Conservation (phyloP, 2,113 vertebrate genomes). For the Catharus minimus region DNA sequence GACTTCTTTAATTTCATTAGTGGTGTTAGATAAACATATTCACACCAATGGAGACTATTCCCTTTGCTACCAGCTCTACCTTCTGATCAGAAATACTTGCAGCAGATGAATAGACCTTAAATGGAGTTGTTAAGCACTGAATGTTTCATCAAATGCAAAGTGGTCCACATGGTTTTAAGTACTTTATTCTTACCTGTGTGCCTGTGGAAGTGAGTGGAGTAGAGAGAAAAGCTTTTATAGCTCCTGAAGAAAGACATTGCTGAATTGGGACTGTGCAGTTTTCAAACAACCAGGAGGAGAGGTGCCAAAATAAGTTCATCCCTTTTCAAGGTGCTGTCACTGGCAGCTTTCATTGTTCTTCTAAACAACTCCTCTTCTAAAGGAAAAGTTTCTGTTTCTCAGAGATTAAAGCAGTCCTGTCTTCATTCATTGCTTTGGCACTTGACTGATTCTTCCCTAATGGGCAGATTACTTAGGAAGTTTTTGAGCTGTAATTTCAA, state of each 20-base stretch:
- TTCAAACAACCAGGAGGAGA: slow-evolving; percentile 27
- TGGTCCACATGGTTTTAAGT: background rate
- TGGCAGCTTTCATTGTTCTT: slow-evolving; percentile 56
- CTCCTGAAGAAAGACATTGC: slow-evolving; percentile 14
- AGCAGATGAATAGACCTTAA: slow-evolving; percentile 19
- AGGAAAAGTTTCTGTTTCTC: slow-evolving; percentile 46
- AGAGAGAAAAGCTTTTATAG: slow-evolving; percentile 42
- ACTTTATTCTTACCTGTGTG: slow-evolving; percentile 36
- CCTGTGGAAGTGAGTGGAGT: slow-evolving; percentile 12
- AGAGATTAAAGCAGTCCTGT: slow-evolving; percentile 55
- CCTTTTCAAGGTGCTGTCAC: slow-evolving; percentile 56
- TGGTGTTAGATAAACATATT: background rate
- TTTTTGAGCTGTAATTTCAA: slow-evolving; percentile 34
- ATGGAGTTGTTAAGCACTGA: slow-evolving; percentile 18
- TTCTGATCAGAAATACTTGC: slow-evolving; percentile 13
- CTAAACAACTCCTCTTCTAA: slow-evolving; percentile 51
- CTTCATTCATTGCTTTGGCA: slow-evolving; percentile 43
- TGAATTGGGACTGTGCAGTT: slow-evolving; percentile 14
- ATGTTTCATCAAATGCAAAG: slow-evolving; percentile 37
- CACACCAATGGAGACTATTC: background rate
- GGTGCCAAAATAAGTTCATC: slow-evolving; percentile 50
- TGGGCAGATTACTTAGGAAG: slow-evolving; percentile 33
- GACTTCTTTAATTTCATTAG: slow-evolving; percentile 21
- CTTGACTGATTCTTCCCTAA: slow-evolving; percentile 61
- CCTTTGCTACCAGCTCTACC: background rate